Conservation (phyloP, 1,140 invertebrate genomes). For the Euglossa dilemma region DNA sequence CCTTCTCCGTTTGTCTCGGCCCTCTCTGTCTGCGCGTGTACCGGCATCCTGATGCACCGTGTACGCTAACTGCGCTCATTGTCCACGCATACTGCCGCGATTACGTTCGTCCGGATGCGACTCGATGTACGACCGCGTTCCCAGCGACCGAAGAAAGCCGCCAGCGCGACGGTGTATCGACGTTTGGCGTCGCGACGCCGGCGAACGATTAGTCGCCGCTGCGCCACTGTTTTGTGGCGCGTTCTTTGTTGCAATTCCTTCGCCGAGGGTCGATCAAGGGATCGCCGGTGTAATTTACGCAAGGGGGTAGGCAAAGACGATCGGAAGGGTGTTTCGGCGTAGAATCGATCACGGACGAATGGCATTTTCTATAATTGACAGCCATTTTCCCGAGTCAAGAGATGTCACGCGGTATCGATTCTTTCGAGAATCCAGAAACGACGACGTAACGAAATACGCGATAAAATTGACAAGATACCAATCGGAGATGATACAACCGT, state of each 20-base stretch:
- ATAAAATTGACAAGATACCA: no score
- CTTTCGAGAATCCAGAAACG: no score
- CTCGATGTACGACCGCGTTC: conserved; percentile 14
- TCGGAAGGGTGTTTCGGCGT: no score
- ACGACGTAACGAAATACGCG: no score
- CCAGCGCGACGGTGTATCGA: neutral
- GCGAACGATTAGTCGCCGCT: neutral
- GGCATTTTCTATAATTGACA: no score
- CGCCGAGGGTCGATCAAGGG: neutral
- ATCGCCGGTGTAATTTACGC: neutral
- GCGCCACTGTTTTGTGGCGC: neutral
- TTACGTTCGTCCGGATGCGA: conserved; percentile 16
- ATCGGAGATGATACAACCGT: no score
- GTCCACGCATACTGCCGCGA: conserved; percentile 34
- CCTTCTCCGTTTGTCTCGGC: neutral
- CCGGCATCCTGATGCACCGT: conserved; percentile 21
- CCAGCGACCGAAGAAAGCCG: neutral
- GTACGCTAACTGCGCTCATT: conserved; percentile 55
- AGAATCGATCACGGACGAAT: no score
- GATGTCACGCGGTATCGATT: no score
- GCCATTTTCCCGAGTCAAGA: no score
- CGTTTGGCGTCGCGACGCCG: neutral
- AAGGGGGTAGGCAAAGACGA: no score
- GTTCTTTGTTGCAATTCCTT: neutral
- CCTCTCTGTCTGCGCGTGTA: no score